phyloP scores from a whole-genome alignment of 2,888 invertebrate species.

The Chloroclysta siterata region DNA sequence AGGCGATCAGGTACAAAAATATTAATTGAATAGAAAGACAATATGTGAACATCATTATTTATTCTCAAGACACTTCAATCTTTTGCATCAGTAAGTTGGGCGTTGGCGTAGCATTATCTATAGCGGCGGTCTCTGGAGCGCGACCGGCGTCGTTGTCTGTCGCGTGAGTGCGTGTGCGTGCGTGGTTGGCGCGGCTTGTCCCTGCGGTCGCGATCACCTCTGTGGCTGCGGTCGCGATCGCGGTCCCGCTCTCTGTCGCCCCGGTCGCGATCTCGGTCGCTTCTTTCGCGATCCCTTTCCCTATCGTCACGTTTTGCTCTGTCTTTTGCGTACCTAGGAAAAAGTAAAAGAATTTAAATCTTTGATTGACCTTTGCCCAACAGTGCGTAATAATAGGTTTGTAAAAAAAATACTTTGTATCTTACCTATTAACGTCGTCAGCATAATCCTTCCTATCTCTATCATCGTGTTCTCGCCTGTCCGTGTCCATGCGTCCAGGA shows the following conservation, averaged over 20 bases:
- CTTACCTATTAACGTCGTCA: conserved; percentile 62
- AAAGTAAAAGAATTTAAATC: conserved; percentile 8
- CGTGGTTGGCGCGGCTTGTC: conserved; percentile 44
- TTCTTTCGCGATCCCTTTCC: conserved; percentile 61
- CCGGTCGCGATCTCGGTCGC: conserved; percentile 54
- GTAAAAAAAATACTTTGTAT: neutral
- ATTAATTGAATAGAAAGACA: conserved; percentile 1
- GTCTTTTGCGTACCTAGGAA: conserved; percentile 76
- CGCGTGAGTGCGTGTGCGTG: conserved; percentile 57
- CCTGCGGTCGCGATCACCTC: conserved; percentile 47
- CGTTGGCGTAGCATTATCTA: conserved; percentile 65
- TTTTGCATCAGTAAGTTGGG: conserved; percentile 41
- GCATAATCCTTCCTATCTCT: conserved; percentile 73
- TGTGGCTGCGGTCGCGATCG: conserved; percentile 40
- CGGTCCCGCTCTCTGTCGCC: conserved; percentile 48
- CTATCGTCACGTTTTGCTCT: conserved; percentile 73
- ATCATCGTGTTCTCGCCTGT: conserved; percentile 76
- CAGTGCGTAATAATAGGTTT: too few relatives aligned
- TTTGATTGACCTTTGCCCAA: neutral
- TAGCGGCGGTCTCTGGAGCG: conserved; percentile 74
- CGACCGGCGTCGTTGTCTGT: conserved; percentile 62
- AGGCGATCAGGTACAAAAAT: neutral
- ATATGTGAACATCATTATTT: conserved; percentile 63
- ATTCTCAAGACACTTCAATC: conserved; percentile 57
- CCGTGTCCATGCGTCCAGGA: conserved; percentile 63